phyloP scores from a whole-genome alignment of 2,888 invertebrate species.

The Coelopa pilipes region DNA sequence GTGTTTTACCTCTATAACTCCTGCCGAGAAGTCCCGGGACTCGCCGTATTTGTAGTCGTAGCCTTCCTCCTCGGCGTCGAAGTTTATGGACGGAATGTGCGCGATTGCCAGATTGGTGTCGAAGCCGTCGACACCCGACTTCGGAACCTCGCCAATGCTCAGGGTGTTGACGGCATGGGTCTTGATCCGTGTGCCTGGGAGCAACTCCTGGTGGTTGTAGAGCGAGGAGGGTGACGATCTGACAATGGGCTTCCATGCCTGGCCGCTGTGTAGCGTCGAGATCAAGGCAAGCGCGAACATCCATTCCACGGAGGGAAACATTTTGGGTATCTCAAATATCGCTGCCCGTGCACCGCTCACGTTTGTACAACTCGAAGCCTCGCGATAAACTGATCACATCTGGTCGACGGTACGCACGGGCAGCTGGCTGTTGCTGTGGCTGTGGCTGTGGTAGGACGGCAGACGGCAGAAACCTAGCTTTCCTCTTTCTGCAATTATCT shows the following conservation, averaged over 20 bases:
- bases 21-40: constrained; percentile 39
- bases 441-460: constrained; percentile 15
- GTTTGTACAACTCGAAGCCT: constrained; percentile 28
- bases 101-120: constrained; percentile 19
- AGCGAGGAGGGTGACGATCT: constrained; percentile 42
- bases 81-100: neutral
- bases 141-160: neutral
- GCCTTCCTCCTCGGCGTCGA: constrained; percentile 40
- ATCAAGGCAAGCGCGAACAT: neutral
- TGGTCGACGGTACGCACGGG: constrained; percentile 26
- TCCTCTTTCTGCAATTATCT: constrained; percentile 24
- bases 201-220: constrained; percentile 61
- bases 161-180: neutral
- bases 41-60: constrained; percentile 49
- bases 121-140: neutral
- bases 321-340: constrained; percentile 7
- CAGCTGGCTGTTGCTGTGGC: constrained; percentile 24
- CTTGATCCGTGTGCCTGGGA: constrained; percentile 57
- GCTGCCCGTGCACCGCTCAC: neutral
- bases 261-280: neutral
- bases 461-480: constrained; percentile 11
- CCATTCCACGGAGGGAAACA: neutral
- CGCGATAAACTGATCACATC: constrained; percentile 30
- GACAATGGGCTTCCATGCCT: constrained; percentile 57
- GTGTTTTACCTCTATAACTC: constrained; percentile 47